A percentile compares a stretch with the other conserved stretches of the same genome.
Conservation (phyloP, 2,888 invertebrate species). For the Eilema caniola region DNA sequence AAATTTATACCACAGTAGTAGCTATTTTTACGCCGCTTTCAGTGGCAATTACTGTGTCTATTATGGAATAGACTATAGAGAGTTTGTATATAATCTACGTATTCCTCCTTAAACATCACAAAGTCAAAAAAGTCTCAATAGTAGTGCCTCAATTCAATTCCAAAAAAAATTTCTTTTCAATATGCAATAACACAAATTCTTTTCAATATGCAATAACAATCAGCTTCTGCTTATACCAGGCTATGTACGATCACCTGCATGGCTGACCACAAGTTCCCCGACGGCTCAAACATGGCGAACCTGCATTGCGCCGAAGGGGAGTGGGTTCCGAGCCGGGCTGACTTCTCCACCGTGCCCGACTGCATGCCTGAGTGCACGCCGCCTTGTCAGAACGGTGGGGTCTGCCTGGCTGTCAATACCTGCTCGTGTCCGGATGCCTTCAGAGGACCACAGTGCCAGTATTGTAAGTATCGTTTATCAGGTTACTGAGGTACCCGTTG, state of each 20-base stretch:
- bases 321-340: constrained; percentile 90
- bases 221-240: constrained; percentile 67
- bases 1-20: too few species aligned
- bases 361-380: constrained; percentile 90
- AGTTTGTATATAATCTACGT: too few species aligned
- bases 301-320: constrained; percentile 90
- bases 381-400: constrained; percentile 93
- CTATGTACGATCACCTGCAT: constrained; percentile 89
- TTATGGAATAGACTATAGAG: too few species aligned
- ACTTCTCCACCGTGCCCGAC: constrained; percentile 89
- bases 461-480: constrained; percentile 68
- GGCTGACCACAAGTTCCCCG: constrained; percentile 90
- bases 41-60: too few species aligned
- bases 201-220: neutral
- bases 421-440: constrained; percentile 92
- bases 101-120: too few species aligned
- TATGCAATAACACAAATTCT: too few species aligned
- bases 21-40: too few species aligned
- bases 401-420: constrained; percentile 91
- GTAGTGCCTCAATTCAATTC: too few species aligned
- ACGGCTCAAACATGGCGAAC: constrained; percentile 90
- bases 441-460: constrained; percentile 91
- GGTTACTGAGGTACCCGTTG: too few species aligned
- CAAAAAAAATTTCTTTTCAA: too few species aligned
- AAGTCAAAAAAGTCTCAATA: too few species aligned